These are phyloP conservation scores for Aphelinus certus DNA, from an alignment of 1,140 invertebrate genomes.

Conservation along the genomic window DNA sequence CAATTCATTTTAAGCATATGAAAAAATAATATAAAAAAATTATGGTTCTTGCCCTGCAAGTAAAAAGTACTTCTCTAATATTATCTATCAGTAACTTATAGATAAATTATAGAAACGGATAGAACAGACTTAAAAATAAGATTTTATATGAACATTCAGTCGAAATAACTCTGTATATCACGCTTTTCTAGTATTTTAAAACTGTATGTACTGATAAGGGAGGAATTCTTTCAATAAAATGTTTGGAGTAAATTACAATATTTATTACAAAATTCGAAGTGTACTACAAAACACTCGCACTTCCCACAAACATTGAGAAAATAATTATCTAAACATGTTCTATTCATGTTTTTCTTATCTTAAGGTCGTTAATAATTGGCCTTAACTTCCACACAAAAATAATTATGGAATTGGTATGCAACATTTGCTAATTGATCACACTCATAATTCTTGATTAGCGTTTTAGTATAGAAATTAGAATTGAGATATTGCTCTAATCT, in stretches of 20 bases:
- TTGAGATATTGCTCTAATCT: no score
- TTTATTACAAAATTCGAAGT: constrained; percentile 60
- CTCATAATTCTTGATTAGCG: no score
- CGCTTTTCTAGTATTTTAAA: constrained; percentile 3
- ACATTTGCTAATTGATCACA: no score
- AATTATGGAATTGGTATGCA: no score
- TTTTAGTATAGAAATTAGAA: no score
- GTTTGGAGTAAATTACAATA: constrained; percentile 46
- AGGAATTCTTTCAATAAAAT: constrained; percentile 31
- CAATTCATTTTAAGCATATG: no score
- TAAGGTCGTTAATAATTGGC: no score
- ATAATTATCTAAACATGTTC: constrained; percentile 42
- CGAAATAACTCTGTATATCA: constrained; percentile 12
- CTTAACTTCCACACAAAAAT: no score
- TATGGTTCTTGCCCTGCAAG: no score
- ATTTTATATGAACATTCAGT: constrained; percentile 4
- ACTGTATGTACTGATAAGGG: neutral
- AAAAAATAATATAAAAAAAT: no score
- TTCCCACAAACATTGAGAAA: constrained; percentile 52
- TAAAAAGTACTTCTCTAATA: no score
- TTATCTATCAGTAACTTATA: neutral
- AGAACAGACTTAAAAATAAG: neutral
- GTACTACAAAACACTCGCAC: constrained; percentile 51
- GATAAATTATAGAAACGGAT: neutral
- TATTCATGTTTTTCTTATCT: constrained; percentile 13